A percentile compares a stretch with the other conserved stretches of the same genome.
Conservation (phyloP, 2,888 invertebrate genomes). For the Ommatoiulus sabulosus region DNA sequence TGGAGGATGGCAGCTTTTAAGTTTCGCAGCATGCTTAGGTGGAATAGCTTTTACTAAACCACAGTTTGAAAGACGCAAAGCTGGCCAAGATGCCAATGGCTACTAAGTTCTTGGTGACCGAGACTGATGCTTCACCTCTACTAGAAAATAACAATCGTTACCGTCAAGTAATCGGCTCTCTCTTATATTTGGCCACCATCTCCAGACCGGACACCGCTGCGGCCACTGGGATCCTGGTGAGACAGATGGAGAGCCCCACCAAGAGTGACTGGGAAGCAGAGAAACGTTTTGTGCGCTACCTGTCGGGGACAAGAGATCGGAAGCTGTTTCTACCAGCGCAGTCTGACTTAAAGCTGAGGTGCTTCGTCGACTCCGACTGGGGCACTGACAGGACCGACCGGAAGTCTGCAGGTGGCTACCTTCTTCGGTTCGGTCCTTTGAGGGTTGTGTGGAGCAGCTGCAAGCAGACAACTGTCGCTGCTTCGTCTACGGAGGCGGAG, state of each 20-base stretch:
- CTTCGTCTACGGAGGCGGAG: background rate
- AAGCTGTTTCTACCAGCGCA: background rate
- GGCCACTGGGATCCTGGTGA: background rate
- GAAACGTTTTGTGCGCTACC: background rate
- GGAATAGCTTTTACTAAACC: background rate
- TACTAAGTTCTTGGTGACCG: background rate
- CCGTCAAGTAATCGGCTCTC: background rate
- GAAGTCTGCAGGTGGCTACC: background rate
- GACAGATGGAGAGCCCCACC: background rate
- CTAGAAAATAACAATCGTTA: slow-evolving; percentile 59
- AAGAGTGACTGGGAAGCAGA: background rate
- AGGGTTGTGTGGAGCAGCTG: background rate
- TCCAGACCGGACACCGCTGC: background rate
- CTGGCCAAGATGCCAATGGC: background rate
- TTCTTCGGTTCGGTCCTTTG: background rate
- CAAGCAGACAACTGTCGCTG: background rate
- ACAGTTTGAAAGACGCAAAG: background rate
- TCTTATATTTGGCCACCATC: background rate
- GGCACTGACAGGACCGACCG: no score
- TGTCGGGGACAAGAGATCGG: background rate
- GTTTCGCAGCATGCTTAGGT: background rate
- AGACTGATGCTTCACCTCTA: no score
- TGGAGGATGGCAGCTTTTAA: background rate
- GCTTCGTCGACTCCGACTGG: no score
- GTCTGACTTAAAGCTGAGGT: no score